A percentile compares a stretch with the other conserved stretches of the same genome.
Evolutionary conservation across 2,797 vertebrate species (phyloP).

Genomic region (Hydrolagus colliei): DNA sequence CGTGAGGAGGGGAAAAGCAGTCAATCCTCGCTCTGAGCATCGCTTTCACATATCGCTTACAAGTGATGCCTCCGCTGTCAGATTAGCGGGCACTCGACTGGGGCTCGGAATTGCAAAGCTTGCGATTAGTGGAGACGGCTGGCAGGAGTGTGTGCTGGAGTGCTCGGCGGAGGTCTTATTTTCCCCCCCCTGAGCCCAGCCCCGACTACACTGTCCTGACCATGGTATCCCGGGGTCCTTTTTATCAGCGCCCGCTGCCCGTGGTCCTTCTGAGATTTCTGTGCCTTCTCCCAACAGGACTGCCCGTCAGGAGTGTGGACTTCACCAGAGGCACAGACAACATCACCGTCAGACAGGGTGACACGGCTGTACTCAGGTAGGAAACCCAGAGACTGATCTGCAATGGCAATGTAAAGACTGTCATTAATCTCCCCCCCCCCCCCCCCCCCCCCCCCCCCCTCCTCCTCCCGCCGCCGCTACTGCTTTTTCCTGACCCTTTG

Average conservation of each 20-base stretch:
- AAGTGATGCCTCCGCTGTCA: conserved; percentile 31
- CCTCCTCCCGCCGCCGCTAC: conserved; percentile 21
- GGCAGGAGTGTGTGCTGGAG: not conserved
- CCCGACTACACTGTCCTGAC: conserved; percentile 44
- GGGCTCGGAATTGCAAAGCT: conserved; percentile 31
- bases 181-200: not conserved
- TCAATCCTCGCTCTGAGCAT: conserved; percentile 22
- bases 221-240: conserved; percentile 79
- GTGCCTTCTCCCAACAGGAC: conserved; percentile 97
- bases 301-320: conserved; percentile 96
- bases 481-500: conserved; percentile 3
- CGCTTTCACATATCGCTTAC: conserved; percentile 24
- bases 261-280: conserved; percentile 92
- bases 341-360: conserved; percentile 98
- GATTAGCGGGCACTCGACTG: conserved; percentile 25
- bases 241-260: conserved; percentile 82
- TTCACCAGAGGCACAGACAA: conserved; percentile 96
- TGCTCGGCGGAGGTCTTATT: conserved; percentile 20
- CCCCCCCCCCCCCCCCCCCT: conserved; percentile 39
- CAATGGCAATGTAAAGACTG: conserved; percentile 7
- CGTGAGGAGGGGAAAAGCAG: conserved; percentile 24
- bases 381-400: conserved; percentile 47
- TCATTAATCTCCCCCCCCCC: conserved; percentile 36
- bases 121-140: conserved; percentile 29
- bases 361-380: conserved; percentile 97